phyloP scores from a whole-genome alignment of 1,140 invertebrate genomes.

The Zaprionus gabonicus region DNA sequence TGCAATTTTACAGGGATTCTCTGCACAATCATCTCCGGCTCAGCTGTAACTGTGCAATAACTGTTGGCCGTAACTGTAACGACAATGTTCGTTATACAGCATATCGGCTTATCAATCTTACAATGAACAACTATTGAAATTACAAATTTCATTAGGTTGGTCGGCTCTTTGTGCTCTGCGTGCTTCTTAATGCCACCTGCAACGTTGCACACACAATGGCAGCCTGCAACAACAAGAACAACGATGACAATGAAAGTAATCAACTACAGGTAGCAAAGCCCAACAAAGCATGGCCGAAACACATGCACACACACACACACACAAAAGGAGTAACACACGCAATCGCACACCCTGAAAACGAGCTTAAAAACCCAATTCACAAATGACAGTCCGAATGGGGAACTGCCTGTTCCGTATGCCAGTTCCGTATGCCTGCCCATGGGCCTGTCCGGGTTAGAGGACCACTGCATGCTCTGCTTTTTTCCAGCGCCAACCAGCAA shows the following conservation, averaged over 20 bases:
- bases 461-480: conserved; percentile 26
- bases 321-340: conserved; percentile 13
- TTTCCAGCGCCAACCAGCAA: conserved; percentile 57
- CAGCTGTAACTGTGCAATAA: neutral
- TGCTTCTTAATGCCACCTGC: conserved; percentile 13
- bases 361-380: conserved; percentile 63
- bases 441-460: neutral
- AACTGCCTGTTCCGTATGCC: conserved; percentile 13
- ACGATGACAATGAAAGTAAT: neutral
- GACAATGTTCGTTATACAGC: neutral
- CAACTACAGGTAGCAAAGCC: conserved; percentile 28
- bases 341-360: neutral
- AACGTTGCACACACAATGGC: conserved; percentile 24
- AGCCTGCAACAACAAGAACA: neutral
- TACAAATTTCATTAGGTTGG: conserved; percentile 44
- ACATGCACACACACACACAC: conserved; percentile 13
- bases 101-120: conserved; percentile 23
- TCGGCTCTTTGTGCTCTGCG: conserved; percentile 21
- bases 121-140: conserved; percentile 31
- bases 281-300: conserved; percentile 61
- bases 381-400: conserved; percentile 42
- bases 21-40: conserved; percentile 12
- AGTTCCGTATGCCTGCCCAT: neutral
- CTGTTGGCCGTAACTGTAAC: neutral
- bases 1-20: neutral